Evolutionary conservation across 2,113 vertebrate species (phyloP).

Genomic region (Pangasianodon hypophthalmus): DNA sequence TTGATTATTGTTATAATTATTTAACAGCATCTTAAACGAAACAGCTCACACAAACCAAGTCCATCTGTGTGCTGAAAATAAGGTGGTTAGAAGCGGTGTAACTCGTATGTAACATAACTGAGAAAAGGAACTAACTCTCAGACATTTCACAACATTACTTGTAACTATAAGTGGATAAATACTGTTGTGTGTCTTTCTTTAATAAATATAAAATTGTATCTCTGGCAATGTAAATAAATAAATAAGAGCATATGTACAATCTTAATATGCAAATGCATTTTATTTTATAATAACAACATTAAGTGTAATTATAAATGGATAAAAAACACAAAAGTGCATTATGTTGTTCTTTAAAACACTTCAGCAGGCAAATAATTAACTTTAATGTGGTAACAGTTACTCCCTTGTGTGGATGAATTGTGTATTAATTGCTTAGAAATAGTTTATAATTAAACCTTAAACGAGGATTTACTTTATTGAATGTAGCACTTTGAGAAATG

Average conservation of each 20-base stretch:
- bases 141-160: no score
- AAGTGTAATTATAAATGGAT: no score
- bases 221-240: no score
- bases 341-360: background rate
- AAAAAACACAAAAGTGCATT: no score
- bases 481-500: background rate
- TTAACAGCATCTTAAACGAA: background rate
- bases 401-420: background rate
- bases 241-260: no score
- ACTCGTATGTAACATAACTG: background rate
- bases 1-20: background rate
- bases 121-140: no score
- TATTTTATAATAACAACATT: no score
- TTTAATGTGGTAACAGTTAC: background rate
- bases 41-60: background rate
- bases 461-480: background rate
- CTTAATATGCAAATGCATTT: no score
- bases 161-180: no score
- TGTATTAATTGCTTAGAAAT: background rate
- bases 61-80: background rate
- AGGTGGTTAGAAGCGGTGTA: conserved; percentile 53
- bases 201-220: no score
- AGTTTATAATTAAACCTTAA: background rate
- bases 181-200: no score
- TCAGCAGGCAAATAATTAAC: background rate